phyloP scores from a whole-genome alignment of 2,797 vertebrate genomes.

The Dicrostonyx torquatus region DNA sequence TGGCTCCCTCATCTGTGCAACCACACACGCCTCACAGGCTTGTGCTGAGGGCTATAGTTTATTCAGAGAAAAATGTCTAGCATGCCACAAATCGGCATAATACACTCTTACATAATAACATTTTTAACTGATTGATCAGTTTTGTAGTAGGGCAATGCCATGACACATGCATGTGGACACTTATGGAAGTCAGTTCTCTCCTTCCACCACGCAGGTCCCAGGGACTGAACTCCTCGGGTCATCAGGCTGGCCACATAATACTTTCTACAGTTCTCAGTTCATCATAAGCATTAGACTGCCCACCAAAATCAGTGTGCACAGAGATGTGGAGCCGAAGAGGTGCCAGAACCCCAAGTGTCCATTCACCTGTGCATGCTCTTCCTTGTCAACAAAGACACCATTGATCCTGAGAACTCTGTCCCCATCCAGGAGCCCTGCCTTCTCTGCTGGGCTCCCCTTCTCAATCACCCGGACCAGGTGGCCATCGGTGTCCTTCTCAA shows the following conservation, averaged over 20 bases:
- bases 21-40: background rate
- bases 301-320: background rate
- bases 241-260: background rate
- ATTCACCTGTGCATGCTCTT: slow-evolving; percentile 91
- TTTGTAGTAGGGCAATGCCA: background rate
- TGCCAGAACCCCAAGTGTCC: background rate
- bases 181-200: background rate
- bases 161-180: background rate
- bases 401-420: slow-evolving; percentile 95
- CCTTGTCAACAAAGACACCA: slow-evolving; percentile 90
- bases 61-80: background rate
- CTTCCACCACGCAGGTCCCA: background rate
- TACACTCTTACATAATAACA: background rate
- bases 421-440: slow-evolving; percentile 94
- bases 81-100: background rate
- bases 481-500: slow-evolving; percentile 91
- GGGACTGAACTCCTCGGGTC: background rate
- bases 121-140: background rate
- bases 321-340: background rate
- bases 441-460: slow-evolving; percentile 90
- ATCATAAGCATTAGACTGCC: background rate
- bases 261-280: background rate
- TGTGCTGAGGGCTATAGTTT: background rate
- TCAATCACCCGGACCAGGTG: slow-evolving; percentile 94
- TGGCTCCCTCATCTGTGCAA: background rate